Evolutionary conservation across 2,888 invertebrate genomes (phyloP).

Genomic region (Microchrysa polita): DNA sequence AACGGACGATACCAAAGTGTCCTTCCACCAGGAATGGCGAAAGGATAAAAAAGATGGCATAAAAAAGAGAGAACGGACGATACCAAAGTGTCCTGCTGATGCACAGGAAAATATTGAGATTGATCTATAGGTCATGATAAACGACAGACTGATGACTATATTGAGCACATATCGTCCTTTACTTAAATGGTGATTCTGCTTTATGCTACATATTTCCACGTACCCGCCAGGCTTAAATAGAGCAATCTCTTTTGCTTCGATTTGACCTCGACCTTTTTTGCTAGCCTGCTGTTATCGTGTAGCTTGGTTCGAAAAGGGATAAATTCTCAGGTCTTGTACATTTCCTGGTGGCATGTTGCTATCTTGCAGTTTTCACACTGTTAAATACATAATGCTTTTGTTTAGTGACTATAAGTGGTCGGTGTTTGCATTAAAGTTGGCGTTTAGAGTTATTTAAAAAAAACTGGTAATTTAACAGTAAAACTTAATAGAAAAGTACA

Average conservation of each 20-base stretch:
- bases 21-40: too few species aligned
- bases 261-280: conserved; percentile 9
- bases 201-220: conserved; percentile 10
- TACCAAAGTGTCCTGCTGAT: too few species aligned
- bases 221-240: neutral
- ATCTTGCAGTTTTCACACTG: too few species aligned
- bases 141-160: conserved; percentile 40
- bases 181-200: conserved; percentile 15
- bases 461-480: too few species aligned
- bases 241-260: neutral
- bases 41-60: neutral
- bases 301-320: neutral
- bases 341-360: too few species aligned
- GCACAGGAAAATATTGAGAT: conserved; percentile 10
- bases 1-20: too few species aligned
- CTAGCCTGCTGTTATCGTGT: neutral
- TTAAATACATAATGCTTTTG: too few species aligned
- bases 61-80: neutral
- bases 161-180: conserved; percentile 28
- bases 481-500: too few species aligned
- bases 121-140: conserved; percentile 35
- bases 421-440: too few species aligned
- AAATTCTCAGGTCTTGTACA: too few species aligned
- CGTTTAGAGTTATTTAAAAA: too few species aligned
- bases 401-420: too few species aligned